Base-by-base conservation (phyloP, 1,140 invertebrate species). In the Archivesica marissinica region DNA sequence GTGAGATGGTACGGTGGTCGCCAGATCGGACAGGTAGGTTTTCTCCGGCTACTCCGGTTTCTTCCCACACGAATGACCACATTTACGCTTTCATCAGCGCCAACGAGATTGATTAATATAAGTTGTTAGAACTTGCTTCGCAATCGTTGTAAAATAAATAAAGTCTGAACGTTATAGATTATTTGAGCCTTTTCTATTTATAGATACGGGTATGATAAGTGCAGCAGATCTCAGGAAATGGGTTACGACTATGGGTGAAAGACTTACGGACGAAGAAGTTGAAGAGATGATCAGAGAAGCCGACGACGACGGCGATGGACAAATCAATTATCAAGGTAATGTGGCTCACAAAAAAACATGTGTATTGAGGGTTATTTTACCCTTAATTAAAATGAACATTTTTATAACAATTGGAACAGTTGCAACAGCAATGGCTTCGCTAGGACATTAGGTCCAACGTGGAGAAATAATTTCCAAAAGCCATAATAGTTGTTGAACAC, bases 281-380 rank as follows among this genome's bases (percentile, higher is more conserved):
- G 97, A 98, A 88, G 97, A 98, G 89, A 98, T 99, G 97, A 98
- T 99, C 88, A 96, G 96, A 89, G 97, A 98, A 93, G 98, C 97
- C 39, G 97, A 98, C 94, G 94, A 97, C 1, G 97, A 98, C 92
- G 97, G 97, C 0, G 97, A 98, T 91, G 90, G 90, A 66, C 87
- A 91, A 76, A 88, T 91, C 7, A 90, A 91, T 81, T 92, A 91
- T 70, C 87, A 90, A 77, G 89, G 88, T 90, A 56, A 28, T 25
- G 9, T 50, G 50, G n/a, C 28, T 11, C 9, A 25, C 2, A 72
- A 11, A 41, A 28, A 17, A 64, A 38, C 4, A 30, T 33, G 4
- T 23, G 23, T 59, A 23, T 59, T 59, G 56, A 30, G 56, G 11
- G 56, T 23, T 59, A 59, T 7, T 50, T n/a, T 13, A 50, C n/a